A percentile compares a stretch with the other conserved stretches of the same genome.
Conservation (phyloP, 2,888 invertebrate species). For the Rambutsinella grinnellia region DNA sequence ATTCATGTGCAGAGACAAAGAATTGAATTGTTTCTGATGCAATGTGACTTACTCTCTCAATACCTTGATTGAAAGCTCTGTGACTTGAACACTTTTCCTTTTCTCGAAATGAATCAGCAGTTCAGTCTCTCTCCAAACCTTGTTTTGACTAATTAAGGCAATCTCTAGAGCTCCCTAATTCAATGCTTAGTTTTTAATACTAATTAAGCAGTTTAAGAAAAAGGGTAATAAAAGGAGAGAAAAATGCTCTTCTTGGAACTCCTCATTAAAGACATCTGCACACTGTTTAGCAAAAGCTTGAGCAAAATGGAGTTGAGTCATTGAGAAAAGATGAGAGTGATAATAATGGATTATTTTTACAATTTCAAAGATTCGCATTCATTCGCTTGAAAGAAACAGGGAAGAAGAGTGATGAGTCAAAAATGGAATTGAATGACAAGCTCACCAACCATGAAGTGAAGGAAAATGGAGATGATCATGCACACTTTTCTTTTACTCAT, state of each 20-base stretch:
- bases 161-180: no score
- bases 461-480: neutral
- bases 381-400: no score
- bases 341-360: neutral
- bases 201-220: neutral
- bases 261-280: neutral
- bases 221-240: neutral
- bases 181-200: neutral
- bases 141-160: no score
- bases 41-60: no score
- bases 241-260: neutral
- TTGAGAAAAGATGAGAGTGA: neutral
- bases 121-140: no score
- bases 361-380: neutral
- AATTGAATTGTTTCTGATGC: no score
- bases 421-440: neutral
- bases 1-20: no score
- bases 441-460: slow-evolving; percentile 22
- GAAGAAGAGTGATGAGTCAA: neutral
- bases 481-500: neutral
- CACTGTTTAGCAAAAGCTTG: neutral
- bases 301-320: neutral
- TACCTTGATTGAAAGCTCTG: no score
- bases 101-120: no score
- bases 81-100: no score